Evolutionary conservation across 37 sponge, comb jelly and placozoan genomes (phyloP), one percentile per base, ranked within the genome.

Genomic region (Beroe ovata): DNA sequence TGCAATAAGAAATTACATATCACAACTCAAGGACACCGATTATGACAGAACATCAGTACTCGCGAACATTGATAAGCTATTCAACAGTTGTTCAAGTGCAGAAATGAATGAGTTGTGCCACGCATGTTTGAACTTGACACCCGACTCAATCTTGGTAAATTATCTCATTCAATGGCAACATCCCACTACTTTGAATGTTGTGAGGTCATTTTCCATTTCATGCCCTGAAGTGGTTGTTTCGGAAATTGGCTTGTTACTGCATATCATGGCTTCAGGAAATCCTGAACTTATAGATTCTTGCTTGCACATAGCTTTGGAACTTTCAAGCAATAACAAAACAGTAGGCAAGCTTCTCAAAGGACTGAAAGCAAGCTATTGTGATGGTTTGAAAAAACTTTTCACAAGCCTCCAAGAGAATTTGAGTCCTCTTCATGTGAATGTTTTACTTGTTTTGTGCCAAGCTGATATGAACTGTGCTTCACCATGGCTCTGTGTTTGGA

Each of bases 351-450:
- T 66, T 16, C 84, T 77, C 16, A 77, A 77, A 36, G 25, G n/a
- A 40, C 47, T 77, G 21, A 77, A 77, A 39, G 84, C 22, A 77
- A 42, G 25, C 3, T 77, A 77, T 41, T 77, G 84, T 77, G 84
- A 77, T 6, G 84, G 42, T 39, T n/a, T 77, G 54, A 77, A 77
- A 35, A 42, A 42, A 19, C 22, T 77, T 19, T 33, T 77, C 21
- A 26, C 23, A 4, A 42, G 42, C 41, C 38, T 77, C 16, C 41
- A 42, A 36, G 69, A 66, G 8, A 29, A 66, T 4, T 30, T 30
- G 30, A 66, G 32, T 4, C 69, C 69, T 19, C 30, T 32, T 14
- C 69, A 66, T 33, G 30, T 66, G 0, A 77, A 42, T 40, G 28
- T 77, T 19, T 29, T 77, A n/a, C 25, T 77, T 1, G 38, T 8